Evolutionary conservation across 2,888 invertebrate species (phyloP).

Genomic region (Anarsia innoxiella): DNA sequence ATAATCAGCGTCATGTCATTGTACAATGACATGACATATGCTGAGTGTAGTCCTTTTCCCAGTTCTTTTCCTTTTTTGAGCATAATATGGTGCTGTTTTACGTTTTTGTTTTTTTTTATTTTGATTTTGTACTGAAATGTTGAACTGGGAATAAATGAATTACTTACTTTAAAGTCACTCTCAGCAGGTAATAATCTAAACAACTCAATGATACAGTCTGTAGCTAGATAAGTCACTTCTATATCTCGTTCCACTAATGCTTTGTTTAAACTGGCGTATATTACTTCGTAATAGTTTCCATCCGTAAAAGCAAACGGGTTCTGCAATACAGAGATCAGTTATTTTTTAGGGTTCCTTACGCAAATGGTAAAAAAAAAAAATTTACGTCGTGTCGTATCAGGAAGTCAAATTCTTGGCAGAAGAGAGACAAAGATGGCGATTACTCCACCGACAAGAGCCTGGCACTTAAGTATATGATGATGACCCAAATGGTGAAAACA

Average conservation of each 20-base stretch:
- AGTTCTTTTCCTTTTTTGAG: too few species aligned
- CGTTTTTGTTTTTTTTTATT: background rate
- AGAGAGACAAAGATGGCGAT: too few species aligned
- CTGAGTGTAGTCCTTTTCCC: too few species aligned
- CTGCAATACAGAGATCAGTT: background rate
- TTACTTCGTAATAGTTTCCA: slow-evolving; percentile 62
- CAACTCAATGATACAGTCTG: slow-evolving; percentile 37
- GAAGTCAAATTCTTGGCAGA: too few species aligned
- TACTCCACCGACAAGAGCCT: too few species aligned
- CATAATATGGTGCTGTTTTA: background rate
- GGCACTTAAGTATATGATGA: too few species aligned
- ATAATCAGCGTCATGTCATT: too few species aligned
- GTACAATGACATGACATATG: too few species aligned
- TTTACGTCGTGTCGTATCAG: too few species aligned
- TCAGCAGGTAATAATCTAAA: slow-evolving; percentile 36
- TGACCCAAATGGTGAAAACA: too few species aligned
- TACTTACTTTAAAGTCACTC: slow-evolving; percentile 37
- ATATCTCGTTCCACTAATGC: slow-evolving; percentile 39
- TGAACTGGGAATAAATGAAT: too few species aligned
- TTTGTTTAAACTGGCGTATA: slow-evolving; percentile 44
- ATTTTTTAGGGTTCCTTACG: background rate
- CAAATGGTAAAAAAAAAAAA: background rate
- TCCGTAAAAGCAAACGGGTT: slow-evolving; percentile 30
- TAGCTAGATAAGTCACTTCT: slow-evolving; percentile 37
- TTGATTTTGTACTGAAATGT: too few species aligned